Evolutionary conservation across 2,797 vertebrate species (phyloP).

Genomic region (Aphelocoma californica): DNA sequence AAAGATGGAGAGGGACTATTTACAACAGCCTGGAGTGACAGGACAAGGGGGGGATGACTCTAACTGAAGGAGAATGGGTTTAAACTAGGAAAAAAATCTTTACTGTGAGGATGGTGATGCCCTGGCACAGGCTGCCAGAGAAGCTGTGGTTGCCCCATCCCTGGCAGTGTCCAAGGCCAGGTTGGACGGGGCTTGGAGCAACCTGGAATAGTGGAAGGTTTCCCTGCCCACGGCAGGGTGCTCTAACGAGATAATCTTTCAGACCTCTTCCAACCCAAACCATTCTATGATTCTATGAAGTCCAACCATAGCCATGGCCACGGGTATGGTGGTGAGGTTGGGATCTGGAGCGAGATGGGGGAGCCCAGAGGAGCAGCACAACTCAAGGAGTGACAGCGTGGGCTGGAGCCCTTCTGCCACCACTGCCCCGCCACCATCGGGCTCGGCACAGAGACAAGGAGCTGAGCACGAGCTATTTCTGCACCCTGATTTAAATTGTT

Average conservation of each 20-base stretch:
- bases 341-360: fast-evolving
- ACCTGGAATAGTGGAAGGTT: fast-evolving
- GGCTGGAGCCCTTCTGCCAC: background rate
- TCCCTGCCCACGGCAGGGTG: background rate
- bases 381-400: fast-evolving
- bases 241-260: background rate
- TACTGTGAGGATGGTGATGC: fast-evolving
- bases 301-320: fast-evolving
- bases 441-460: fast-evolving
- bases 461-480: background rate
- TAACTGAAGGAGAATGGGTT: background rate
- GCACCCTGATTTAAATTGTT: background rate
- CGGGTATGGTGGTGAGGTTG: fast-evolving
- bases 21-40: background rate
- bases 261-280: background rate
- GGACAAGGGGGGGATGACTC: no score
- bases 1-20: background rate
- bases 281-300: background rate
- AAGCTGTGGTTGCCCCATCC: background rate
- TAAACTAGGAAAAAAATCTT: background rate
- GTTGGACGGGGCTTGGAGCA: fast-evolving
- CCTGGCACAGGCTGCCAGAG: fast-evolving
- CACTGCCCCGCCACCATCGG: fast-evolving
- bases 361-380: background rate
- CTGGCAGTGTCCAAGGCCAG: background rate